Evolutionary conservation across 2,113 vertebrate species (phyloP), one percentile per base, ranked within the genome.

Genomic region (Pluvianellus socialis): DNA sequence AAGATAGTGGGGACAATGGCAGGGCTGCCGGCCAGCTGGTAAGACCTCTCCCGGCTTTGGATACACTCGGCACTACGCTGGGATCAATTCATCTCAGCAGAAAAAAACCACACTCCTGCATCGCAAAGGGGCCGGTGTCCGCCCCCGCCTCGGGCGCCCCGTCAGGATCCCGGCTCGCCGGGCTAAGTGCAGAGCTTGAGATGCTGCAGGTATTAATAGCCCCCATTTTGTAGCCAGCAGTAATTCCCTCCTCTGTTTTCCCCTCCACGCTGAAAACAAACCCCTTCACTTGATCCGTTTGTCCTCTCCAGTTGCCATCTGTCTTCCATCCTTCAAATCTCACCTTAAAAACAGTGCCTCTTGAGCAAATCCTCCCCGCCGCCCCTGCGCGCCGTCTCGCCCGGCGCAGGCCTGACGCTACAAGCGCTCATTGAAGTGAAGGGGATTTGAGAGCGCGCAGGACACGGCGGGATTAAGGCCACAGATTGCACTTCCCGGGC

Each of bases 261-360:
- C 88, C 85, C 71, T 92, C 59, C 82, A n/a, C 3, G 65, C 90
- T 55, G 93, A 94, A 96, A 95, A 96, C 94, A 96, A 96, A 74
- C 93, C 90, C 90, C 94, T 96, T 86, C 92, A 45, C 93, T 97
- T 63, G 67, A 90, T 96, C 92, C n/a, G 32, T 94, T 86, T 90
- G 96, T 95, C 92, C 90, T 96, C 93, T 93, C 95, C 90, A 15
- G 85, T 93, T 92, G 96, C 96, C 96, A 95, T 96, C 96, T 97
- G 96, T 96, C 96, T 96, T 92, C 81, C 92, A 96, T 50, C 90
- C 95, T 96, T 96, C 96, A 88, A 92, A 94, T 90, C 96, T 96
- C 96, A 97, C 96, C 96, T 96, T 95, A 86, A 93, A 94, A 94
- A 73, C 96, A 91, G 84, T 28, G 88, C 90, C 94, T 95, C 92